phyloP scores from a whole-genome alignment of 2,888 invertebrate species.

The Agriopis aurantiaria region DNA sequence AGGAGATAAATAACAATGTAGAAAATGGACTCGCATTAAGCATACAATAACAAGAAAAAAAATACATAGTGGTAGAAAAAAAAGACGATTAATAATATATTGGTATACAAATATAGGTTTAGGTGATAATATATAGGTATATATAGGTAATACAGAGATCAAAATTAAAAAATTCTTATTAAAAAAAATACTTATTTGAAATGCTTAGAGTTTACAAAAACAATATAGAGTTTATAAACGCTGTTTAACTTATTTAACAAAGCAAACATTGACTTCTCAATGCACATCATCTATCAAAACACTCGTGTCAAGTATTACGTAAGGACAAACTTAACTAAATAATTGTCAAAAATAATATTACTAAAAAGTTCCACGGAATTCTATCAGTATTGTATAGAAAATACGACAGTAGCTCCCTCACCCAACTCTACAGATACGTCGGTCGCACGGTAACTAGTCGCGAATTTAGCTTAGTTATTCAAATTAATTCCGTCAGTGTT shows the following conservation, averaged over 20 bases:
- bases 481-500: slow-evolving; percentile 42
- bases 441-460: slow-evolving; percentile 65
- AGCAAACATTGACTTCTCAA: background rate
- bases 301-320: background rate
- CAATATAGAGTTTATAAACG: too few relatives aligned
- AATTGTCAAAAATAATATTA: background rate
- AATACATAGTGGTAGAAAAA: too few relatives aligned
- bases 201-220: too few relatives aligned
- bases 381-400: background rate
- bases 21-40: too few relatives aligned
- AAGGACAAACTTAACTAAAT: background rate
- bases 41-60: too few relatives aligned
- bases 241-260: slow-evolving; percentile 4
- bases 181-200: too few relatives aligned
- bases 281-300: slow-evolving; percentile 4
- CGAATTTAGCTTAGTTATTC: slow-evolving; percentile 38
- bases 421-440: background rate
- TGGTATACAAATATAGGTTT: too few relatives aligned
- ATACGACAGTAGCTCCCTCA: background rate
- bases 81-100: too few relatives aligned
- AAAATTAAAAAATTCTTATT: too few relatives aligned
- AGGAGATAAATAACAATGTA: too few relatives aligned
- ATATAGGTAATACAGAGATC: too few relatives aligned
- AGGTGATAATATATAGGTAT: too few relatives aligned
- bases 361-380: background rate